Conservation (phyloP, 2,888 invertebrate genomes). For the Carabus problematicus region DNA sequence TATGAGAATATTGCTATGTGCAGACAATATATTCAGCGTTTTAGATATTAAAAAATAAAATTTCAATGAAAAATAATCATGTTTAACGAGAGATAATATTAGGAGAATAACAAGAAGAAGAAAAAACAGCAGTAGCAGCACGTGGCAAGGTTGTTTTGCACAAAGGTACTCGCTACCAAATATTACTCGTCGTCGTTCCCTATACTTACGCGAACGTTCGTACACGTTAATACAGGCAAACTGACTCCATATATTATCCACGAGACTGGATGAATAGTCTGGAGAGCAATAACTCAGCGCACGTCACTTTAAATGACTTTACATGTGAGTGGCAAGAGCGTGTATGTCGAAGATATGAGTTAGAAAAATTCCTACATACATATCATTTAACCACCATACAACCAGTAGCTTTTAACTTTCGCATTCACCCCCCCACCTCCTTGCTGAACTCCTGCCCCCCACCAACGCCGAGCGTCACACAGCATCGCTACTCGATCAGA, state of each 20-base stretch:
- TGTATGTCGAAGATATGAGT: conserved; percentile 15
- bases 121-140: too few species aligned
- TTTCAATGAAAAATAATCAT: conserved; percentile 22
- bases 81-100: not conserved
- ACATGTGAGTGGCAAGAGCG: conserved; percentile 14
- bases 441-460: not conserved
- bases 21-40: conserved; percentile 29
- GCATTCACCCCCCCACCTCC: not conserved
- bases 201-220: too few species aligned
- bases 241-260: too few species aligned
- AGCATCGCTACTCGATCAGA: conserved; percentile 13
- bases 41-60: conserved; percentile 29
- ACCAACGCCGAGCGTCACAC: not conserved
- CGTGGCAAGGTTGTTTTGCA: too few species aligned
- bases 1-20: conserved; percentile 31
- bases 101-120: not conserved
- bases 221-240: too few species aligned
- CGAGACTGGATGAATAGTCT: not conserved
- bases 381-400: conserved; percentile 16
- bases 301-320: conserved; percentile 27
- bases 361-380: conserved; percentile 12
- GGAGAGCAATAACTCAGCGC: conserved; percentile 18
- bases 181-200: too few species aligned
- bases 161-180: too few species aligned
- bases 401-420: not conserved